Conservation (phyloP, 2,113 vertebrate genomes). For the Procavia capensis region DNA sequence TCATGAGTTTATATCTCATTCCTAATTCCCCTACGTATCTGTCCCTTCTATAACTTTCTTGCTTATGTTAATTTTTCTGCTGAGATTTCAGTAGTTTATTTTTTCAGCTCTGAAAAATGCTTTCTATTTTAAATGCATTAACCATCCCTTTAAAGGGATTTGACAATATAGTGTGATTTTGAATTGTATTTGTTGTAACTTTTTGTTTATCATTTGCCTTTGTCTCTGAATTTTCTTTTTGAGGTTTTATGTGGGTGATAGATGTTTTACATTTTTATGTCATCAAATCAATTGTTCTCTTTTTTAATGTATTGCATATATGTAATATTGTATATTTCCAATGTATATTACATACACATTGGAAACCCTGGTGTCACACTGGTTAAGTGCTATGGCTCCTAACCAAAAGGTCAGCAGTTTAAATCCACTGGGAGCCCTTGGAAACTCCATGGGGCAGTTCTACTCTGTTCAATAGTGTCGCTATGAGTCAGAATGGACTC, state of each 20-base stretch:
- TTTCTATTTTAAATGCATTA: conserved; percentile 17
- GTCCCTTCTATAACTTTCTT: conserved; percentile 28
- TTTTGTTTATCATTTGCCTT: neutral
- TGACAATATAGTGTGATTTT: conserved; percentile 1
- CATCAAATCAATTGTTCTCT: conserved; percentile 19
- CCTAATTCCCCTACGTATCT: too few relatives aligned
- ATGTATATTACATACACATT: too few relatives aligned
- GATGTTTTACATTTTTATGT: conserved; percentile 48
- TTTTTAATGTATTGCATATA: too few relatives aligned
- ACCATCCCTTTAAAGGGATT: neutral
- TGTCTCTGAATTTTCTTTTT: neutral
- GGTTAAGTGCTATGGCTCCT: too few relatives aligned
- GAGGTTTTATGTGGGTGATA: conserved; percentile 15
- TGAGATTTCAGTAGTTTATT: conserved; percentile 6
- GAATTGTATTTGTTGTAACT: neutral
- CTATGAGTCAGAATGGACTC: too few relatives aligned
- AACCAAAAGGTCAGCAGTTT: too few relatives aligned
- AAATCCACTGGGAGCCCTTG: too few relatives aligned
- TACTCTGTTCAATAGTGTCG: too few relatives aligned
- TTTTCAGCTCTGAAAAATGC: conserved; percentile 33
- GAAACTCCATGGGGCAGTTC: too few relatives aligned
- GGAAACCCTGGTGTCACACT: too few relatives aligned
- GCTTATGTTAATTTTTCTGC: neutral
- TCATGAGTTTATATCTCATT: neutral
- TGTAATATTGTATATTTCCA: too few relatives aligned